Evolutionary conservation across 2,797 vertebrate species (phyloP).

Genomic region (Hydrocynus forskahlii): DNA sequence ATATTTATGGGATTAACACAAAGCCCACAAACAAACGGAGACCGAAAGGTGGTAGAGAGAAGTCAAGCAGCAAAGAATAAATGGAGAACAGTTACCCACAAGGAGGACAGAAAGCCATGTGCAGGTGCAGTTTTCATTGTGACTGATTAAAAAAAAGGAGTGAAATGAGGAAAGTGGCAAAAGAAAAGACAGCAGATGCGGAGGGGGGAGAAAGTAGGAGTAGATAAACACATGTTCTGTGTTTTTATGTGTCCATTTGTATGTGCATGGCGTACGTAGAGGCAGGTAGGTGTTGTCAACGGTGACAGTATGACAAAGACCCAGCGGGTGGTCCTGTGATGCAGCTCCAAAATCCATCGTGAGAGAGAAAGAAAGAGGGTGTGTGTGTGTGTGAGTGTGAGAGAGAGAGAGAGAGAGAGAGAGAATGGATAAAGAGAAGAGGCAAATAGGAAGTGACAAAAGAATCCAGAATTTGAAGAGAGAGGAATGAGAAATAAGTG

Average conservation of each 20-base stretch:
- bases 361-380: not conserved
- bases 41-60: not conserved
- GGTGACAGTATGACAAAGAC: constrained; percentile 21
- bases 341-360: constrained; percentile 3
- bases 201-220: constrained; percentile 8
- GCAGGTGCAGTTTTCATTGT: constrained; percentile 5
- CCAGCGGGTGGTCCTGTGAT: constrained; percentile 17
- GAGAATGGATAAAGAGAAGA: not conserved
- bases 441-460: no score
- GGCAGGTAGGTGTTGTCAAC: constrained; percentile 25
- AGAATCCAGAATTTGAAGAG: no score
- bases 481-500: no score
- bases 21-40: not conserved
- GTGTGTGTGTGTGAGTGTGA: not conserved
- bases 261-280: not conserved
- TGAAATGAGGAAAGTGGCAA: not conserved
- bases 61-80: not conserved
- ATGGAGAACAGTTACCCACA: no score
- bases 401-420: not conserved
- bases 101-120: not conserved
- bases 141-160: not conserved
- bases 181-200: constrained; percentile 1
- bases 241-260: not conserved
- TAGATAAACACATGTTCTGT: constrained; percentile 17
- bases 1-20: not conserved